Evolutionary conservation across 1,140 invertebrate genomes (phyloP), one percentile per base, ranked within the genome.

Genomic region (Hylyphantes graminicola): DNA sequence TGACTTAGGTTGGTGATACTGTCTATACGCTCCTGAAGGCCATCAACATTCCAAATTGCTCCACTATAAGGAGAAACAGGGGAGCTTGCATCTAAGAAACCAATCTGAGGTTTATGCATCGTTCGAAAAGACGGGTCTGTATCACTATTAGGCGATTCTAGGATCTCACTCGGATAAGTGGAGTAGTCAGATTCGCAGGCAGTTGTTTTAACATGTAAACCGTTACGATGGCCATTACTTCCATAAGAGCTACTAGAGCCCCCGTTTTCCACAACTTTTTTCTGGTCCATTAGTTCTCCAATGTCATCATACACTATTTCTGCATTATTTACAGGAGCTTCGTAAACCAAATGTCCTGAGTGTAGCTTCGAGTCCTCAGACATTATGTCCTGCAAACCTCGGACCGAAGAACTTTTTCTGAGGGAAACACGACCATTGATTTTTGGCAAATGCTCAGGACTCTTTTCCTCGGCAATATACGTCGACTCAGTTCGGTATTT

Each of bases 291-390:
- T 86, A 89, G 88, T 86, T 95, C 94, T 85, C 93, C 94, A 85
- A 95, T 95, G 87, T 95, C 94, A 88, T 95, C 94, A 89, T 95
- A 95, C 35, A 95, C 94, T 61, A 95, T 93, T 80, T 89, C 89
- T 11, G 95, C 93, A 88, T 94, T 93, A 17, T 93, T 93, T 70
- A 86, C 68, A 15, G 92, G 92, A 9, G 78, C 85, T 70, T 87
- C 87, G 54, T 86, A 86, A 1, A 87, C 87, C 50, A 87, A 67
- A 78, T 86, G 86, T 55, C 85, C 76, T 50, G 77, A 75, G 51
- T 85, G 77, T 63, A 85, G 81, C 51, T 83, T 83, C 19, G 73
- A 76, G 72, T 85, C 82, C 13, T 15, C 48, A 54, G 19, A 51
- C 17, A 53, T 53, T 15, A 70, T 13, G n/a, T 83, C 80, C 21